These are phyloP conservation scores for Amblyjoppa fuscipennis DNA, from an alignment of 2,888 invertebrate genomes.

Conservation along the genomic window DNA sequence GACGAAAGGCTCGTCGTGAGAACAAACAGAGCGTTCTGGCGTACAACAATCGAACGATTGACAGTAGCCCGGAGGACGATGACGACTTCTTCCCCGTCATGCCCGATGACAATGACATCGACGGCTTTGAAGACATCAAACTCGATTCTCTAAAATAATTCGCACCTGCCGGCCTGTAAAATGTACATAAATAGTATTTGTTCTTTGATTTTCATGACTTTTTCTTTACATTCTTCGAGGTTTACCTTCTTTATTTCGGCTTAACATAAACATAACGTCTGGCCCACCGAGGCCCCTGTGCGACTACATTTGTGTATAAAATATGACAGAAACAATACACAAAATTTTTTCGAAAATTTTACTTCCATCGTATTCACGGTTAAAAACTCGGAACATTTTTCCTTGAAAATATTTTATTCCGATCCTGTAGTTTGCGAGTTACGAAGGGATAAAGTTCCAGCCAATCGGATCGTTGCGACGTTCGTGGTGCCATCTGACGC, in stretches of 20 bases:
- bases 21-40: constrained; percentile 73
- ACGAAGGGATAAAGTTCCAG: not conserved
- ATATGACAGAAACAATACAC: not conserved
- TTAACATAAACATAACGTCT: constrained; percentile 53
- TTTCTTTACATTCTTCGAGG: not conserved
- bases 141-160: constrained; percentile 48
- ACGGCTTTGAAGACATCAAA: constrained; percentile 50
- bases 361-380: not conserved
- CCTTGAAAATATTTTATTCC: too few relatives aligned
- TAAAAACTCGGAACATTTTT: not conserved
- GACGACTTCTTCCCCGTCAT: constrained; percentile 71
- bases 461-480: not conserved
- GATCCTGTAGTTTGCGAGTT: not conserved
- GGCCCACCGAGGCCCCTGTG: constrained; percentile 22
- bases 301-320: constrained; percentile 20
- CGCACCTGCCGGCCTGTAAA: not conserved
- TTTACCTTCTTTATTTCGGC: not conserved
- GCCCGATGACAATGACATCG: constrained; percentile 53
- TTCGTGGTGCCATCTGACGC: not conserved
- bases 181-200: constrained; percentile 6
- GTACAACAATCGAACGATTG: constrained; percentile 56
- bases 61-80: constrained; percentile 72
- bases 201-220: not conserved
- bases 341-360: not conserved
- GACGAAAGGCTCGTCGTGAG: constrained; percentile 68